Percentiles rank a stretch among this genome's conserved stretches.
Conservation (phyloP, 2,888 invertebrate genomes). For the Coecobrya sp. region DNA sequence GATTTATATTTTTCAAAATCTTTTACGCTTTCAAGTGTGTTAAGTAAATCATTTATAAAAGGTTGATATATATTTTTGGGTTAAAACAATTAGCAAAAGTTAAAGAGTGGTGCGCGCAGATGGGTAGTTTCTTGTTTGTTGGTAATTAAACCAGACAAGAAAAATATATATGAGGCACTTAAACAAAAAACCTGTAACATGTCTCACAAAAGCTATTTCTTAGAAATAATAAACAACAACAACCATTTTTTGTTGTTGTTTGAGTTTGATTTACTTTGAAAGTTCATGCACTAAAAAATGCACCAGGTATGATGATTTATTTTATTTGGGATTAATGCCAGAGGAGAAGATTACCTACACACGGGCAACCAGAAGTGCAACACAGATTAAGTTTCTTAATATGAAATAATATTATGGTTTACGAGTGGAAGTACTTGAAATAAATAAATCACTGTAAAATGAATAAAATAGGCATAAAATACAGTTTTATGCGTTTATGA, state of each 20-base stretch:
- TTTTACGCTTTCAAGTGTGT: background rate
- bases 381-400: background rate
- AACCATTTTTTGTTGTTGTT: too few species aligned
- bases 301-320: background rate
- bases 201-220: too few species aligned
- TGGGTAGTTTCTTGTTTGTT: too few species aligned
- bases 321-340: slow-evolving; percentile 35
- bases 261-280: too few species aligned
- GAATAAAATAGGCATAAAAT: background rate
- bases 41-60: background rate
- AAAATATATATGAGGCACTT: too few species aligned
- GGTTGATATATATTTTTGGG: background rate
- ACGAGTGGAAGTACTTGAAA: background rate
- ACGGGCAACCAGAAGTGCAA: too few species aligned
- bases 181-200: too few species aligned
- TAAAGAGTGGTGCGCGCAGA: too few species aligned
- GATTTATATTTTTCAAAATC: too few species aligned
- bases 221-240: background rate
- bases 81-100: background rate
- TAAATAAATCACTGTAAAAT: too few species aligned
- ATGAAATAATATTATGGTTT: background rate
- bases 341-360: background rate
- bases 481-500: too few species aligned
- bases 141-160: too few species aligned
- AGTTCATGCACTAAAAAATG: slow-evolving; percentile 57